These are phyloP conservation scores for Spinus pinus DNA, from an alignment of 2,797 vertebrate genomes.

Conservation along the genomic window DNA sequence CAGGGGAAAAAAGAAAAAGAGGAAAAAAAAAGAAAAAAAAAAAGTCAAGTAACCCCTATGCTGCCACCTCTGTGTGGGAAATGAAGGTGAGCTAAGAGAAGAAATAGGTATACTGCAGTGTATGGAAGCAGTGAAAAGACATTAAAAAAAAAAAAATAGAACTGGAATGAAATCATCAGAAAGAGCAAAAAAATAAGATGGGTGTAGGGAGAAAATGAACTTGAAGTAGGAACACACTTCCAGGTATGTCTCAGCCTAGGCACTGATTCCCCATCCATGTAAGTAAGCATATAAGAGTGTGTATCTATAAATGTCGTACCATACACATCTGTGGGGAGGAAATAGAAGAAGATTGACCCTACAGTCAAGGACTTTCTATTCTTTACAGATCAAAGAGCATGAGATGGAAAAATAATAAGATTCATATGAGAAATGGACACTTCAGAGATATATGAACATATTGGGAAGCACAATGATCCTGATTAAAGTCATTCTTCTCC, in stretches of 20 bases:
- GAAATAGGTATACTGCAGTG: not conserved
- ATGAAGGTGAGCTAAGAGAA: not conserved
- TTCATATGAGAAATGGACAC: not conserved
- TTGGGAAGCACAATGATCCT: not conserved
- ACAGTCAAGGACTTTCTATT: not conserved
- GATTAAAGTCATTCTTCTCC: not conserved
- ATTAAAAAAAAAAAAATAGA: not conserved
- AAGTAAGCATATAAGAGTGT: not conserved
- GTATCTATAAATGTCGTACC: not conserved
- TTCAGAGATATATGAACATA: not conserved
- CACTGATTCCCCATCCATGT: not conserved
- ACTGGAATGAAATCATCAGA: not conserved
- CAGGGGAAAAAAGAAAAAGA: not conserved
- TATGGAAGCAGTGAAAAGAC: not conserved
- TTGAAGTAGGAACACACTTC: not conserved
- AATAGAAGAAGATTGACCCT: not conserved
- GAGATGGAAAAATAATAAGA: not conserved
- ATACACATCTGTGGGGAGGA: not conserved
- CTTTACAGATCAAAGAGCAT: not conserved
- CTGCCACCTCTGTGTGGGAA: not conserved
- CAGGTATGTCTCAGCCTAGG: not conserved
- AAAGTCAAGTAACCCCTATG: not conserved
- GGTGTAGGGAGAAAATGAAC: not conserved
- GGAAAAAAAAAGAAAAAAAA: not conserved
- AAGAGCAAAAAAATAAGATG: not conserved